A percentile compares a stretch with the other conserved stretches of the same genome.
These are phyloP conservation scores for Chauna torquata DNA, from an alignment of 2,113 vertebrate genomes.

Conservation along the genomic window DNA sequence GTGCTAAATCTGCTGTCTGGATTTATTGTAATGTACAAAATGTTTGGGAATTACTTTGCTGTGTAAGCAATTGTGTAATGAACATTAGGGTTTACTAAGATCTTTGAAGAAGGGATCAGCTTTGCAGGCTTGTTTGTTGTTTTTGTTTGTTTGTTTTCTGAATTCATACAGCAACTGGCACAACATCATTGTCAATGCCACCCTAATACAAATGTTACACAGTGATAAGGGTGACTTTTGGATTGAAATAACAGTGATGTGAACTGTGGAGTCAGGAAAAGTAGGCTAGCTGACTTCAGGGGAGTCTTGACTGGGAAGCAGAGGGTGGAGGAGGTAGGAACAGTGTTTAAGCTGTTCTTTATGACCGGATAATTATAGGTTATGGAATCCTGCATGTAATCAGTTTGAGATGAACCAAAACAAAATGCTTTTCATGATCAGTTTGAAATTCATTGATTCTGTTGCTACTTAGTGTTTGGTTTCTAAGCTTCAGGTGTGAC, in stretches of 20 bases:
- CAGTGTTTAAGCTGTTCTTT: background rate
- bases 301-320: background rate
- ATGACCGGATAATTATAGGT: background rate
- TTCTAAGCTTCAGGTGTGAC: background rate
- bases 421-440: background rate
- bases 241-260: background rate
- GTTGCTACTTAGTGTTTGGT: background rate
- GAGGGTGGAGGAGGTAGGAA: background rate
- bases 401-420: background rate
- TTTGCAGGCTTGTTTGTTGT: fast-evolving
- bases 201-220: background rate
- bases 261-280: background rate
- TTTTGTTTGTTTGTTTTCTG: background rate
- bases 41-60: background rate
- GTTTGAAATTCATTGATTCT: background rate
- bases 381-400: background rate
- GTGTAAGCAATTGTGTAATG: background rate
- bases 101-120: background rate
- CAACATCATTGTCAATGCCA: background rate
- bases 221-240: background rate
- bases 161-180: background rate
- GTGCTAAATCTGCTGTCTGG: background rate
- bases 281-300: background rate
- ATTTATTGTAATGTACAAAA: background rate
- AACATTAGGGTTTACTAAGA: background rate